Conservation (phyloP, 2,888 invertebrate genomes). For the Mythimna ferrago region DNA sequence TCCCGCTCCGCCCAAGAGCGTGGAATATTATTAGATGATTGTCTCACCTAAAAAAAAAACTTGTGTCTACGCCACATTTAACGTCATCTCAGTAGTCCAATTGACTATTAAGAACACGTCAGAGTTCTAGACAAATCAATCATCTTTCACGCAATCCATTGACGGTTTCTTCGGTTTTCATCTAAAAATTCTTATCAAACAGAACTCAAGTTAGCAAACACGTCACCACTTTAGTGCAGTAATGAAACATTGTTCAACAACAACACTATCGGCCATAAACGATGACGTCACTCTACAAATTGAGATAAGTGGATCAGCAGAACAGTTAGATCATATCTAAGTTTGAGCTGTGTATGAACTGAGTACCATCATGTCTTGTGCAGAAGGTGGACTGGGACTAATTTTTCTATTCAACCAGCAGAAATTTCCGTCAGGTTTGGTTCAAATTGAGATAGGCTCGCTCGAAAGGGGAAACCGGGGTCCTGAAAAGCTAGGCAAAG, state of each 20-base stretch:
- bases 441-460: too few species aligned
- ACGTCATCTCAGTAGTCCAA: not conserved
- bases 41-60: too few species aligned
- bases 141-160: not conserved
- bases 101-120: not conserved
- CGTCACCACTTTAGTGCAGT: constrained; percentile 34
- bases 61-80: too few species aligned
- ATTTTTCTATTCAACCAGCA: too few species aligned
- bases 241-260: constrained; percentile 33
- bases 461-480: too few species aligned
- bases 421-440: too few species aligned
- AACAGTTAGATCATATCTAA: constrained; percentile 60
- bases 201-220: constrained; percentile 4
- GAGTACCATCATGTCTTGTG: not conserved
- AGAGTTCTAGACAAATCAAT: not conserved
- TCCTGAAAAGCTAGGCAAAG: too few species aligned
- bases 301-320: constrained; percentile 63
- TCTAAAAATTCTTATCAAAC: not conserved
- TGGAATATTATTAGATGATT: too few species aligned
- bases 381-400: constrained; percentile 22
- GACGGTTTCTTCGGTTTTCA: not conserved
- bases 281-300: constrained; percentile 58
- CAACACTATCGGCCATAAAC: constrained; percentile 47
- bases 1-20: too few species aligned
- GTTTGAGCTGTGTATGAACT: constrained; percentile 29